Percentiles rank a stretch among this genome's conserved stretches.
Evolutionary conservation across 2,797 vertebrate species (phyloP).

Genomic region (Poeciliopsis gracilis): DNA sequence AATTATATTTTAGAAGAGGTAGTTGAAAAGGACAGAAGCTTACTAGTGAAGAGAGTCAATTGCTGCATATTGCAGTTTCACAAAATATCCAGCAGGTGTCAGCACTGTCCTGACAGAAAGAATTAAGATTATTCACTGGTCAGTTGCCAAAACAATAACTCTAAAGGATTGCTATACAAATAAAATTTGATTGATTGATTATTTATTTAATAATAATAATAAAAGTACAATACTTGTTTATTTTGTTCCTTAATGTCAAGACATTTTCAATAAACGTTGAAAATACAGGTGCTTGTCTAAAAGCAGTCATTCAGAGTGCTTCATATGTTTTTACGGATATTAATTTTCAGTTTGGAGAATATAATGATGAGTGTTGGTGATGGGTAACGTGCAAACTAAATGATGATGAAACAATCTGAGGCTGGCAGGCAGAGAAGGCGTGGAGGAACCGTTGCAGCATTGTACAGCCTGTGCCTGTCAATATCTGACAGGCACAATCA

Average conservation of each 20-base stretch:
- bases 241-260: background rate
- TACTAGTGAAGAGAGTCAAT: background rate
- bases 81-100: slow-evolving; percentile 63
- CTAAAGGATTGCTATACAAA: background rate
- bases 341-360: background rate
- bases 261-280: background rate
- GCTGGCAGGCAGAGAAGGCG: background rate
- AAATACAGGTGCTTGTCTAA: background rate
- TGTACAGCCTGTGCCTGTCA: too few species aligned
- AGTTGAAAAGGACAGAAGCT: background rate
- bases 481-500: background rate
- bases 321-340: background rate
- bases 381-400: background rate
- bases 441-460: background rate
- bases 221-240: background rate
- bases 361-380: background rate
- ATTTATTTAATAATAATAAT: too few species aligned
- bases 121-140: accelerated
- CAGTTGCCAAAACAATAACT: too few species aligned
- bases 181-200: too few species aligned
- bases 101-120: slow-evolving; percentile 28
- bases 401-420: background rate
- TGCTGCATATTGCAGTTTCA: slow-evolving; percentile 33
- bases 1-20: background rate
- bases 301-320: background rate